These are phyloP conservation scores for Pteromalus puparum DNA, from an alignment of 1,140 invertebrate species.

Conservation along the genomic window DNA sequence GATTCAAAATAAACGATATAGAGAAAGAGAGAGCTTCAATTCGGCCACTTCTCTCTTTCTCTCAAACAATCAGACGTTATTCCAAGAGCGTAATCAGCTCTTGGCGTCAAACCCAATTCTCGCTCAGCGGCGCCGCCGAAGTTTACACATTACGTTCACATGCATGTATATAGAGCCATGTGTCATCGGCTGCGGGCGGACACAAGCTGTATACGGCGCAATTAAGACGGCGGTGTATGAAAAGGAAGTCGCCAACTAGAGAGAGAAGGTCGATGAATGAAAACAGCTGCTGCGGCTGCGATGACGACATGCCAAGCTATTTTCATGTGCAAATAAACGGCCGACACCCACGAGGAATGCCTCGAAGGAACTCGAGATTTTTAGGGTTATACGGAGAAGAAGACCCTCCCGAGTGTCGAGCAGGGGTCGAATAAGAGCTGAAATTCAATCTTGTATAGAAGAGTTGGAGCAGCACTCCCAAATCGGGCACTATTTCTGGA, in stretches of 20 bases:
- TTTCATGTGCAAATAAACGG: conserved; percentile 63
- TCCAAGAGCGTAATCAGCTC: background rate
- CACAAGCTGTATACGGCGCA: conserved; percentile 33
- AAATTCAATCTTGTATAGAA: background rate
- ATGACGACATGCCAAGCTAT: conserved; percentile 68
- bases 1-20: too few species aligned
- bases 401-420: too few species aligned
- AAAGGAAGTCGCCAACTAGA: conserved; percentile 69
- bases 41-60: too few species aligned
- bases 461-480: background rate
- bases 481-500: background rate
- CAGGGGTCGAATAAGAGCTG: background rate
- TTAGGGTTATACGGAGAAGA: too few species aligned
- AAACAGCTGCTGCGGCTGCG: conserved; percentile 68
- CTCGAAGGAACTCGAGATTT: too few species aligned
- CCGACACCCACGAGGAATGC: conserved; percentile 19
- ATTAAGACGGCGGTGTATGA: conserved; percentile 52
- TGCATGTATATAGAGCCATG: conserved; percentile 46
- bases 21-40: too few species aligned
- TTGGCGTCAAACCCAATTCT: conserved; percentile 32
- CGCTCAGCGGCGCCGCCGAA: conserved; percentile 36
- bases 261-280: conserved; percentile 69
- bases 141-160: conserved; percentile 42
- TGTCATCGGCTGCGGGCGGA: conserved; percentile 37
- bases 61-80: background rate